Conservation (phyloP, 2,797 vertebrate species). For the Eulemur coronatus region DNA sequence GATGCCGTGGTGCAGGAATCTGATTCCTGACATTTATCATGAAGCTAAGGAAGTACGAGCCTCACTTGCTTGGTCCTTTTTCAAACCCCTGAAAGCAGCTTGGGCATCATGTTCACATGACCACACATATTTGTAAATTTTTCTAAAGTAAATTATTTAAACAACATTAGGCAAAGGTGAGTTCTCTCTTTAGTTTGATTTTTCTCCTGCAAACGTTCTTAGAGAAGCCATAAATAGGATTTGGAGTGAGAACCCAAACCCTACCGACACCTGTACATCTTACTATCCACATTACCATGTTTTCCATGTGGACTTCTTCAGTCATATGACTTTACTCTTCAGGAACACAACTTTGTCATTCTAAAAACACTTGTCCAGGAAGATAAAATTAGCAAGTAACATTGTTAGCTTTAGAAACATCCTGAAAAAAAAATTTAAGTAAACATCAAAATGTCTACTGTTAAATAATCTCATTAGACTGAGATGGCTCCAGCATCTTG, state of each 20-base stretch:
- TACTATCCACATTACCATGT: background rate
- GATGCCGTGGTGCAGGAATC: background rate
- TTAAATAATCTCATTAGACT: background rate
- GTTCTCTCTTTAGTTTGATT: background rate
- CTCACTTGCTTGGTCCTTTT: background rate
- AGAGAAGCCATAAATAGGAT: background rate
- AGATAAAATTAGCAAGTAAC: background rate
- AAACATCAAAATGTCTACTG: background rate
- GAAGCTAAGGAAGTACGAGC: background rate
- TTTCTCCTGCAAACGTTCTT: background rate
- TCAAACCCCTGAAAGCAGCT: background rate
- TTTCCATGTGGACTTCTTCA: background rate
- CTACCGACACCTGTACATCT: rapidly evolving
- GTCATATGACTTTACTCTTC: background rate
- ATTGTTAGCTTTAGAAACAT: background rate
- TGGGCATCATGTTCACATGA: background rate
- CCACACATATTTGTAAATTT: background rate
- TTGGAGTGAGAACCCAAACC: background rate
- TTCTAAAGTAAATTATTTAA: background rate
- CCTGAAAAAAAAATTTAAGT: background rate
- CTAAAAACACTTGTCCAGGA: background rate
- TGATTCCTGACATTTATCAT: background rate
- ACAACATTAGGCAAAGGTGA: background rate
- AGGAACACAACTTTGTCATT: background rate
- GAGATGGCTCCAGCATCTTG: background rate